These are phyloP conservation scores for Drosophila eugracilis DNA, from an alignment of 1,140 invertebrate genomes.

Conservation along the genomic window DNA sequence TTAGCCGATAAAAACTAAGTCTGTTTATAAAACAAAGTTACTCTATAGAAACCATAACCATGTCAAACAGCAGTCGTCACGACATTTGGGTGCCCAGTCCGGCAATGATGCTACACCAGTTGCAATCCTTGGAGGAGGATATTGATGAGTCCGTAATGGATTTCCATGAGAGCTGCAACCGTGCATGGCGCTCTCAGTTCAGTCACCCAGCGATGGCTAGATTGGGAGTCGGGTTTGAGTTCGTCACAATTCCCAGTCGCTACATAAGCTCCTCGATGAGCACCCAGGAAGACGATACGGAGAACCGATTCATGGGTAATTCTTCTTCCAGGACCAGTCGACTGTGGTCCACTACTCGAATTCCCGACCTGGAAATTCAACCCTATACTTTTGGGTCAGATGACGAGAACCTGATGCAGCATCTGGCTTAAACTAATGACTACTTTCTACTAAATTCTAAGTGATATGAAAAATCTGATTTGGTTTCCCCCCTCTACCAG, in stretches of 20 bases:
- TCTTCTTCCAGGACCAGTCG: neutral
- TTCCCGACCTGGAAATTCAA: neutral
- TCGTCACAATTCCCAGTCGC: neutral
- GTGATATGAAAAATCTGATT: neutral
- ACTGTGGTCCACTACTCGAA: no score
- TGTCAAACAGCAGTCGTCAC: neutral
- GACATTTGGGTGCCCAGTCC: slow-evolving; percentile 2
- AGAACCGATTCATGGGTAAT: slow-evolving; percentile 44
- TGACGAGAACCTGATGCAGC: slow-evolving; percentile 25
- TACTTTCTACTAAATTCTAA: neutral
- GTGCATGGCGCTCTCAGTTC: slow-evolving; percentile 39
- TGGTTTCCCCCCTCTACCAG: slow-evolving; percentile 12
- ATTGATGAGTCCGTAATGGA: slow-evolving; percentile 33
- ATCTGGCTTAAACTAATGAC: neutral
- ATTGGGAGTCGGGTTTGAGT: slow-evolving; percentile 33
- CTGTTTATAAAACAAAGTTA: neutral
- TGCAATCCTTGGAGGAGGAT: neutral
- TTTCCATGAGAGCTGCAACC: slow-evolving; percentile 37
- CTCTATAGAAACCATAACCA: neutral
- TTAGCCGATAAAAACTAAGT: neutral
- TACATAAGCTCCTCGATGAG: neutral
- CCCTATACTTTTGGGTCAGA: slow-evolving; percentile 26
- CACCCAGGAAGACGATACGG: slow-evolving; percentile 12
- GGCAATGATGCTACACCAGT: neutral
- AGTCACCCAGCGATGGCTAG: slow-evolving; percentile 23